Conservation (phyloP, 2,797 vertebrate genomes). For the Agapornis canus region DNA sequence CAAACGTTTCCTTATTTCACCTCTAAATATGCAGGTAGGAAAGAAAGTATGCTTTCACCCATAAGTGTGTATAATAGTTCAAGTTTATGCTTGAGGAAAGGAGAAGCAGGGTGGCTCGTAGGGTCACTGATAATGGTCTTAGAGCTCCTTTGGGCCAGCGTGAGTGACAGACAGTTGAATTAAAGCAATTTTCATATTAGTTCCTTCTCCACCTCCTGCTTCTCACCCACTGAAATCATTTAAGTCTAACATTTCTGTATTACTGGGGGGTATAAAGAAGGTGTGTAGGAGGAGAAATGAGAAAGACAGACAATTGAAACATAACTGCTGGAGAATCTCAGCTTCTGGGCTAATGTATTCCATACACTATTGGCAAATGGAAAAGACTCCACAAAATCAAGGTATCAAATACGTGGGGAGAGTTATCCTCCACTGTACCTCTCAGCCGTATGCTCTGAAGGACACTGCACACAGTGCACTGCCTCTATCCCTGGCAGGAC, state of each 20-base stretch:
- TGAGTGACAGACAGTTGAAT: slow-evolving; percentile 30
- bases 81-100: background rate
- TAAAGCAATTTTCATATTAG: slow-evolving; percentile 44
- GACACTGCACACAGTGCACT: background rate
- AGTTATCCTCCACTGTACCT: background rate
- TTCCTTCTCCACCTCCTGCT: slow-evolving; percentile 21
- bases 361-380: slow-evolving; percentile 13
- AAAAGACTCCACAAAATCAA: background rate
- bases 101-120: background rate
- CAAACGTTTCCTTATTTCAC: background rate
- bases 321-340: slow-evolving; percentile 20
- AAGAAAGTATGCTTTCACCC: background rate
- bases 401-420: background rate
- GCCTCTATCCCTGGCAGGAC: background rate
- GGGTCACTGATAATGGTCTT: slow-evolving; percentile 3
- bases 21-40: background rate
- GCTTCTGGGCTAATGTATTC: slow-evolving; percentile 4
- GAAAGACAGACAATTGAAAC: slow-evolving; percentile 24
- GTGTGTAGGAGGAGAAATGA: background rate
- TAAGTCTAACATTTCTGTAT: background rate
- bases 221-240: slow-evolving; percentile 32
- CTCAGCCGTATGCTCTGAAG: background rate
- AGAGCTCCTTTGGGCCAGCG: background rate
- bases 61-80: background rate
- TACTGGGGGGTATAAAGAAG: background rate